phyloP scores from a whole-genome alignment of 2,797 vertebrate genomes.

The Momotus momota region DNA sequence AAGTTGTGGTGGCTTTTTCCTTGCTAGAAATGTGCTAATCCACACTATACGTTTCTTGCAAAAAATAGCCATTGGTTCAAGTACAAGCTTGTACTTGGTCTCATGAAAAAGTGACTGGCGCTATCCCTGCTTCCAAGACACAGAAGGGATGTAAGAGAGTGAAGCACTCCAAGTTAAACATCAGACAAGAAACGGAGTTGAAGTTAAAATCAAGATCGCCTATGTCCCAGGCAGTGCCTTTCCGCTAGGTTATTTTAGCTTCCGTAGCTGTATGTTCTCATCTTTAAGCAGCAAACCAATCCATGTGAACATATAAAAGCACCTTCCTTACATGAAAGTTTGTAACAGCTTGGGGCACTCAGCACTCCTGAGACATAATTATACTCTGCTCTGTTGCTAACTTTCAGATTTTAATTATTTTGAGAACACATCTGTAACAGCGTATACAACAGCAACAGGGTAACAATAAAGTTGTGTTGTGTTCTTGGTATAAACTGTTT shows the following conservation, averaged over 20 bases:
- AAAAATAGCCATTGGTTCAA: neutral
- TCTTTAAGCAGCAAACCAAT: neutral
- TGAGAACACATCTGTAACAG: constrained; percentile 35
- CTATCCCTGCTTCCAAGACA: neutral
- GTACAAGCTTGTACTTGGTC: accelerated
- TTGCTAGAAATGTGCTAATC: neutral
- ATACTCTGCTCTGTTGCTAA: neutral
- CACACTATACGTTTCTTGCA: neutral
- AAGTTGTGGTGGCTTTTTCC: neutral
- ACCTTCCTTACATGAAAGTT: neutral
- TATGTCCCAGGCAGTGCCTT: neutral
- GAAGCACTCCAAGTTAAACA: neutral
- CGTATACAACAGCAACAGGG: constrained; percentile 7
- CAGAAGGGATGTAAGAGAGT: neutral
- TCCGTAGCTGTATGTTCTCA: neutral
- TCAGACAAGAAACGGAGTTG: neutral
- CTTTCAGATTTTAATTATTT: constrained; percentile 42
- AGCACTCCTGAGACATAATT: neutral
- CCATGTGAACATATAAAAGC: neutral
- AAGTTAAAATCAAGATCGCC: neutral
- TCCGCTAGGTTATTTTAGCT: neutral
- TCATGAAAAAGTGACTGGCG: neutral
- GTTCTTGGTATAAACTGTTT: constrained; percentile 34
- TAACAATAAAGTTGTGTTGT: constrained; percentile 27
- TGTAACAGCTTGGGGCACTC: neutral